Evolutionary conservation across 2,113 vertebrate genomes (phyloP).

Genomic region (Gallinago media): DNA sequence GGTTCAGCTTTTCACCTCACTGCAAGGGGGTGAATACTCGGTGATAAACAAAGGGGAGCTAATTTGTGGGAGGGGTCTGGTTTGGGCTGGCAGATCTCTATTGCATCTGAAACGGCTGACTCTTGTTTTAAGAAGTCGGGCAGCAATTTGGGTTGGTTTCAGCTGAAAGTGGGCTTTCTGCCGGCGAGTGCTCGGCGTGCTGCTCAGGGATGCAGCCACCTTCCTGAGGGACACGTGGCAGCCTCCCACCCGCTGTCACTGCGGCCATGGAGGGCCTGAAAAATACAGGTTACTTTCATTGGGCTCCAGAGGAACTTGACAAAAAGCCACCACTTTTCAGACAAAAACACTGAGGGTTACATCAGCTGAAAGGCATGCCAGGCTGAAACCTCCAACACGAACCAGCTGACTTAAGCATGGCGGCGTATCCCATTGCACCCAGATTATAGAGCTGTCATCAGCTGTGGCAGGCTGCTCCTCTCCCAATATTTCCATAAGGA

Average conservation of each 20-base stretch:
- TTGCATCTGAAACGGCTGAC: neutral
- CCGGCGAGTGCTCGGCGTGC: neutral
- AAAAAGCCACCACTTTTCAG: constrained; percentile 24
- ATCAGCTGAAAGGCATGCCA: constrained; percentile 17
- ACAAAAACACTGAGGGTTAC: constrained; percentile 10
- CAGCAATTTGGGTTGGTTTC: neutral
- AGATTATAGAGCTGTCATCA: constrained; percentile 40
- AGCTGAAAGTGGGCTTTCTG: neutral
- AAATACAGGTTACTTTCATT: constrained; percentile 13
- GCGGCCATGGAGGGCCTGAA: neutral
- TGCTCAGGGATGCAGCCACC: neutral
- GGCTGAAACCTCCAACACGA: neutral
- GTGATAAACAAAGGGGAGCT: neutral
- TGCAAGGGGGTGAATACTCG: neutral
- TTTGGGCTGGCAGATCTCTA: neutral
- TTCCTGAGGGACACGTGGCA: neutral
- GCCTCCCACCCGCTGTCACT: neutral
- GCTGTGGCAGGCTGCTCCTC: neutral
- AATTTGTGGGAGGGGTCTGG: neutral
- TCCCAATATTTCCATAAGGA: neutral
- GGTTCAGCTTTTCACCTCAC: neutral
- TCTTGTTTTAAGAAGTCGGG: neutral
- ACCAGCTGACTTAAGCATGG: constrained; percentile 21
- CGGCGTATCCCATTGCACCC: neutral
- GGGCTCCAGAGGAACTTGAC: neutral